Conservation (phyloP, 1,140 invertebrate species). For the Lutraria rhynchaena region DNA sequence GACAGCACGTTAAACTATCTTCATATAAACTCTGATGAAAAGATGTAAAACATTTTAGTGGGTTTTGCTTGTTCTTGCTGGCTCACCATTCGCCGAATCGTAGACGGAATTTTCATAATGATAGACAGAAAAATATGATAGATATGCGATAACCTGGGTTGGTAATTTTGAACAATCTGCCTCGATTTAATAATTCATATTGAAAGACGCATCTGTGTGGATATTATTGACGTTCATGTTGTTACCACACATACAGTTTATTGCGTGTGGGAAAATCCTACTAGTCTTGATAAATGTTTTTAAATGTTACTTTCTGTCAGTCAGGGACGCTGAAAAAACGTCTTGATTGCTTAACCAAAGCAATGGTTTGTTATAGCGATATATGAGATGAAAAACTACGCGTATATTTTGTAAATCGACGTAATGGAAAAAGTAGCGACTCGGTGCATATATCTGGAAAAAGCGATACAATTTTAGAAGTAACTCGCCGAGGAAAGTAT, state of each 20-base stretch:
- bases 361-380: conserved; percentile 43
- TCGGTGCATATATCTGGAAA: conserved; percentile 58
- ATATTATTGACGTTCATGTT: conserved; percentile 42
- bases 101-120: conserved; percentile 15
- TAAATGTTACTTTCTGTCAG: conserved; percentile 56
- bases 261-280: conserved; percentile 56
- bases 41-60: conserved; percentile 23
- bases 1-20: conserved; percentile 45
- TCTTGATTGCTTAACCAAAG: conserved; percentile 59
- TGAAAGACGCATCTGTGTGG: conserved; percentile 41
- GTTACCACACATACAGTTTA: conserved; percentile 47
- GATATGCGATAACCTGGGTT: conserved; percentile 20
- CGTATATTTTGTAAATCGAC: conserved; percentile 39
- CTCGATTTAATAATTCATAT: conserved; percentile 46
- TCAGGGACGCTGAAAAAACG: conserved; percentile 52
- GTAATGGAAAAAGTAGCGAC: conserved; percentile 41
- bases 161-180: conserved; percentile 52
- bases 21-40: conserved; percentile 53
- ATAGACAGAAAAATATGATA: conserved; percentile 57
- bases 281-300: conserved; percentile 59
- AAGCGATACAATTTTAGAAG: conserved; percentile 54
- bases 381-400: conserved; percentile 34
- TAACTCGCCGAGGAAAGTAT: neutral
- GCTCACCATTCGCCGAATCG: conserved; percentile 10
- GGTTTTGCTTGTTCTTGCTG: conserved; percentile 4